Evolutionary conservation across 2,888 invertebrate species (phyloP), one percentile per base, ranked within the genome.

Genomic region (Furcula furcula): DNA sequence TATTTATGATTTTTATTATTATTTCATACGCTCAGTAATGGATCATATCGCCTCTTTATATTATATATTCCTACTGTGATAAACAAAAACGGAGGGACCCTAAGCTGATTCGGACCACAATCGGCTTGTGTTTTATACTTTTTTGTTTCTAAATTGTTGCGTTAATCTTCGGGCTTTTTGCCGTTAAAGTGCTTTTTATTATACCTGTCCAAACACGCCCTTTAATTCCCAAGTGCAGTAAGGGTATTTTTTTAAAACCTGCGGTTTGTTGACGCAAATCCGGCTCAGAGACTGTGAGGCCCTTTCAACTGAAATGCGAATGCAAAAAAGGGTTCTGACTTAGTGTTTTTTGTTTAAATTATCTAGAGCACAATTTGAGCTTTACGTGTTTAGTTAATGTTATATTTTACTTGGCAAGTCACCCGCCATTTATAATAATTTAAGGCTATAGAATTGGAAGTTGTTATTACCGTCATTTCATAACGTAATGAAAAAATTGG

Each of bases 81-180:
- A 29, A 19, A 21, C 20, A 34, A 45, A 36, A 40, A 28, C 36
- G 37, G 45, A 46, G 54, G 59, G 55, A 44, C 44, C 48, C 46
- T 65, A 69, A 65, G 65, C 65, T 52, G 63, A 62, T 62, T 66
- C 58, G 39, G 26, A 49, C 59, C 59, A 55, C 59, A 58, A 56
- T 56, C 59, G 44, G 49, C 46, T 56, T 53, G 61, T 48, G 50
- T 60, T 52, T 50, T 52, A 33, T 51, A 38, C 34, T 50, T 54
- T 63, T 60, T 46, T 56, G 59, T 50, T 41, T 49, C 35, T 41
- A 50, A 50, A 51, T 52, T 49, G 41, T 39, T 48, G 37, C 40
- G 35, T 52, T 54, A 57, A 60, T 58, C 59, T 59, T 56, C 46
- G 46, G 40, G 38, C n/a, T 40, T 45, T 51, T 36, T 36, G 41